phyloP scores from a whole-genome alignment of 2,888 invertebrate genomes.

The Xestia ashworthii region DNA sequence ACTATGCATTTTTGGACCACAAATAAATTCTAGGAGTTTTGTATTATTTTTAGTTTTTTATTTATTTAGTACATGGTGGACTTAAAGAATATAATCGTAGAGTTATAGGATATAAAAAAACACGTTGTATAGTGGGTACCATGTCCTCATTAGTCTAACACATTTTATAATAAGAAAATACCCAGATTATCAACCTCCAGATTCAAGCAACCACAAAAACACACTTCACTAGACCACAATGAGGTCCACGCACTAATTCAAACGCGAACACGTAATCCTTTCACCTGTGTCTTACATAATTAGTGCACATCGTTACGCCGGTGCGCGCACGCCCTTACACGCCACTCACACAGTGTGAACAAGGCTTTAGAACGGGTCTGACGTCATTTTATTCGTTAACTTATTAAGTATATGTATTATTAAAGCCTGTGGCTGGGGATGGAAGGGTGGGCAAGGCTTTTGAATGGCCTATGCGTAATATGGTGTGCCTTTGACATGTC shows the following conservation, averaged over 20 bases:
- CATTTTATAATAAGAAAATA: constrained; percentile 1
- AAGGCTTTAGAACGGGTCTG: constrained; percentile 41
- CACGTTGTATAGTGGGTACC: no score
- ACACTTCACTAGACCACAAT: constrained; percentile 16
- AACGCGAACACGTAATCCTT: constrained; percentile 34
- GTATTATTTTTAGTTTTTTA: no score
- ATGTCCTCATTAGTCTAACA: background rate
- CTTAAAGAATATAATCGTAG: no score
- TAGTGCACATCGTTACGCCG: constrained; percentile 66
- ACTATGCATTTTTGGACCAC: no score
- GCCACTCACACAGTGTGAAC: constrained; percentile 43
- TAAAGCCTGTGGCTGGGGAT: constrained; percentile 30
- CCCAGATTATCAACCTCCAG: constrained; percentile 7
- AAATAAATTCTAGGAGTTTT: no score
- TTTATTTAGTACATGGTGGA: no score
- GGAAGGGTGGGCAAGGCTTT: constrained; percentile 5
- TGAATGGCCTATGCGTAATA: constrained; percentile 5
- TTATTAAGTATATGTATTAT: constrained; percentile 37
- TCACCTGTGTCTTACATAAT: constrained; percentile 60
- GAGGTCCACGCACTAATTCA: constrained; percentile 41
- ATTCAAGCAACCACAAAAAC: constrained; percentile 19
- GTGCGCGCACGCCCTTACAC: constrained; percentile 50
- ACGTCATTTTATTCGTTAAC: constrained; percentile 41
- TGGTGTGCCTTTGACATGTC: constrained; percentile 3
- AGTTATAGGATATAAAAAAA: no score